A percentile compares a stretch with the other conserved stretches of the same genome.
phyloP scores from a whole-genome alignment of 2,888 invertebrate genomes.

The Cryptosula pallasiana region DNA sequence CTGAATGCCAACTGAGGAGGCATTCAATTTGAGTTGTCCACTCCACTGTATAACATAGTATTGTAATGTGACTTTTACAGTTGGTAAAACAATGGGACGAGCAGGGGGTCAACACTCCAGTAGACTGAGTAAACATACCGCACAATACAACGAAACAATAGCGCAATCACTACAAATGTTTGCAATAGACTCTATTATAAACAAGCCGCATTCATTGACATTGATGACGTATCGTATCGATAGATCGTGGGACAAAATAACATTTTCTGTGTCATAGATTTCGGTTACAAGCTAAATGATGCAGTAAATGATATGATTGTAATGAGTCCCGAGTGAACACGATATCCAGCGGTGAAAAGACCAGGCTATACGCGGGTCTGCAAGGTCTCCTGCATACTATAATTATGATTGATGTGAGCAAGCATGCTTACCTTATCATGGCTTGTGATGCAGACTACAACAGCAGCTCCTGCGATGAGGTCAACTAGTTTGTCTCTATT shows the following conservation, averaged over 20 bases:
- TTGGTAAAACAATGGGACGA: not conserved
- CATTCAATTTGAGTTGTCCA: constrained; percentile 1
- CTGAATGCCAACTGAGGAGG: not conserved
- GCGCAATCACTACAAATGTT: not conserved
- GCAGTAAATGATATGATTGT: not conserved
- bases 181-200: not conserved
- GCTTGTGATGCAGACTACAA: not conserved
- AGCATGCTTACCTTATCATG: not conserved
- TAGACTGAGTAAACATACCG: not conserved
- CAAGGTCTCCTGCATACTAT: too few relatives aligned
- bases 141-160: not conserved
- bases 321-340: not conserved
- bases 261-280: not conserved
- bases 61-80: not conserved
- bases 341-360: too few relatives aligned
- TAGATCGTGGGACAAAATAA: not conserved
- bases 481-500: not conserved
- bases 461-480: not conserved
- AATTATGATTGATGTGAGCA: too few relatives aligned
- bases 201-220: not conserved
- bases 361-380: too few relatives aligned
- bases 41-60: not conserved
- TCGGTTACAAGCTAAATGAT: not conserved
- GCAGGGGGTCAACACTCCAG: constrained; percentile 20
- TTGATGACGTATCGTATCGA: not conserved